Evolutionary conservation across 2,113 vertebrate genomes (phyloP), one percentile per base, ranked within the genome.

Genomic region (Reinhardtius hippoglossoides): DNA sequence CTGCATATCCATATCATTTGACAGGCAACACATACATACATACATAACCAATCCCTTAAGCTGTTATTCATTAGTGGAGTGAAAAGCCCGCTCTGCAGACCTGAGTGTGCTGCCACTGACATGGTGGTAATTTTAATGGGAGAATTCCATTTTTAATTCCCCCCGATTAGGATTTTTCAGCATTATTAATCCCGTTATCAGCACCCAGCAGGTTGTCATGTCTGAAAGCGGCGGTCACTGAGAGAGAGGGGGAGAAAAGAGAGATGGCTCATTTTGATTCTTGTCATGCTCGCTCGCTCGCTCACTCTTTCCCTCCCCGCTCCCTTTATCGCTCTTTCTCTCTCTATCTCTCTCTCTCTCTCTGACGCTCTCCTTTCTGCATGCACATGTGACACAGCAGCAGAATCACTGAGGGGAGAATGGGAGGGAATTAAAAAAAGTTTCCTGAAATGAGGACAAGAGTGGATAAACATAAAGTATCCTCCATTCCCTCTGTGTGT

Each of bases 171-270:
- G 95, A 96, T 96, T 96, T 96, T 95, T 95, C 76, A 91, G 94
- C 92, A 93, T 93, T 95, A 96, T 96, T 98, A 98, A 98, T 97
- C 96, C 97, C 95, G 96, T 98, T 98, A 98, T 98, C 97, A 97
- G 96, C 94, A 93, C 95, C 95, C 96, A 97, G 96, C 97, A 98
- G 97, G 96, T 95, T 95, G 95, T 95, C 94, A 37, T 95, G 94
- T 95, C 93, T 94, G 94, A 95, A 95, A 93, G 81, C 46, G 90
- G 95, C 95, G 94, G 95, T 96, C 95, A 95, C 94, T 94, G 92
- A 93, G 93, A 94, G 94, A 95, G 50, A 44, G 74, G 21, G 31
- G 50, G 66, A 58, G 94, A 54, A n/a, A 54, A 54, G 50, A 54
- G 50, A 54, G 50, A 54, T 83, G 67, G 70, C 74, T 90, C 72